phyloP scores from a whole-genome alignment of 1,140 invertebrate species.

The Formica exsecta region DNA sequence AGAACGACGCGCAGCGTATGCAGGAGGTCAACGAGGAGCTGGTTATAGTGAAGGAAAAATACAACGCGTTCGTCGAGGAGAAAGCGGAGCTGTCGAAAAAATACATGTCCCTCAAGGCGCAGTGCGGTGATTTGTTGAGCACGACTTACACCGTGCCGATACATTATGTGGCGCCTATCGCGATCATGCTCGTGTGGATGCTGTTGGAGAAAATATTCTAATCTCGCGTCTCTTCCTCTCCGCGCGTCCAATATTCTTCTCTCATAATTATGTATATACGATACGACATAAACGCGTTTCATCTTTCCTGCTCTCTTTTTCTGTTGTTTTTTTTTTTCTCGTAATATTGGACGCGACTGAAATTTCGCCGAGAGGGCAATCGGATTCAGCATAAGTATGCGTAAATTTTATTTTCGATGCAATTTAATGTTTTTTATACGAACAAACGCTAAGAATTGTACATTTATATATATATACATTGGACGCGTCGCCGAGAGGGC shows the following conservation, averaged over 20 bases:
- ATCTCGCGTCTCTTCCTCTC: constrained; percentile 55
- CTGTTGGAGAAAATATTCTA: constrained; percentile 84
- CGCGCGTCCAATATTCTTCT: constrained; percentile 34
- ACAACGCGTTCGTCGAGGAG: constrained; percentile 84
- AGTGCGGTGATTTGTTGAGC: constrained; percentile 83
- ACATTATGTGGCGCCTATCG: constrained; percentile 83
- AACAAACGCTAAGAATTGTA: constrained; percentile 66
- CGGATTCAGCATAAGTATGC: constrained; percentile 4
- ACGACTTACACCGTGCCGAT: constrained; percentile 83
- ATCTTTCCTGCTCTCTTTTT: neutral
- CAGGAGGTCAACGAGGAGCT: constrained; percentile 86
- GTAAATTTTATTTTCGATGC: constrained; percentile 42
- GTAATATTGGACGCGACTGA: constrained; percentile 31
- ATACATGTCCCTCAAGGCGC: constrained; percentile 80
- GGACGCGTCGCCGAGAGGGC: neutral
- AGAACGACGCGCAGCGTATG: constrained; percentile 83
- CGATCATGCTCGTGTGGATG: constrained; percentile 82
- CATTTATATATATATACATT: constrained; percentile 44
- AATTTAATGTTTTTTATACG: constrained; percentile 72
- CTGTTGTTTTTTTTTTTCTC: constrained; percentile 19
- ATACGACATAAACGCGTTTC: neutral
- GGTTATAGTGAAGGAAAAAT: constrained; percentile 87
- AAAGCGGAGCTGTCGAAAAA: constrained; percentile 85
- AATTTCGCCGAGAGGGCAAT: constrained; percentile 3
- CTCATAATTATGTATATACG: neutral